A percentile compares a stretch with the other conserved stretches of the same genome.
Conservation (phyloP, 1,140 invertebrate genomes). For the Centruroides sculpturatus region DNA sequence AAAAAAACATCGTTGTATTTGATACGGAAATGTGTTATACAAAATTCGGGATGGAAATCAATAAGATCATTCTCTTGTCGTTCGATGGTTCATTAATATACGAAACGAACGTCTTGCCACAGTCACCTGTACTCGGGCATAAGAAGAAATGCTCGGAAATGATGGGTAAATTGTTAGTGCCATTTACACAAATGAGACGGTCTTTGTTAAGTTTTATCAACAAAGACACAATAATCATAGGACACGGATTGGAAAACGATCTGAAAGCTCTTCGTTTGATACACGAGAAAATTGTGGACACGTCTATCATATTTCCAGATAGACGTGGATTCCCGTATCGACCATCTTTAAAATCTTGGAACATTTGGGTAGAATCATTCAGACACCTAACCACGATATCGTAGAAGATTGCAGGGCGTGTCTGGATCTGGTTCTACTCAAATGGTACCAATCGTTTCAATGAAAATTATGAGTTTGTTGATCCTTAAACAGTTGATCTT, state of each 20-base stretch:
- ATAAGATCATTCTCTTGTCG: too few relatives aligned
- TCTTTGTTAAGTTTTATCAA: not conserved
- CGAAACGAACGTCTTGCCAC: too few relatives aligned
- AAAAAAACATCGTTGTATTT: too few relatives aligned
- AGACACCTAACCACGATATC: not conserved
- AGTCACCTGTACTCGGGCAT: too few relatives aligned
- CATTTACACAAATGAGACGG: too few relatives aligned
- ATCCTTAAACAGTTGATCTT: too few relatives aligned
- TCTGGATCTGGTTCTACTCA: not conserved
- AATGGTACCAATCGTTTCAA: not conserved
- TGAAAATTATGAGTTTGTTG: too few relatives aligned
- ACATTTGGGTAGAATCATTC: not conserved
- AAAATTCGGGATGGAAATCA: too few relatives aligned
- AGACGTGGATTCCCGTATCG: not conserved
- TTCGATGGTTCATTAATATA: too few relatives aligned
- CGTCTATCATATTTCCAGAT: not conserved
- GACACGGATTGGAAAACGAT: not conserved
- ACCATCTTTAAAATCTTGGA: not conserved
- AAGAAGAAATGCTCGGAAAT: too few relatives aligned
- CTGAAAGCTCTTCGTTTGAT: not conserved
- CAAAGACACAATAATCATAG: not conserved
- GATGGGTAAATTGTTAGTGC: too few relatives aligned
- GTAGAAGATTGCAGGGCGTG: not conserved
- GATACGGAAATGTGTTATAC: too few relatives aligned
- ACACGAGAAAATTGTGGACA: not conserved